Percentiles rank a stretch among this genome's conserved stretches.
phyloP scores from a whole-genome alignment of 2,888 invertebrate species.

The Brenthis daphne region DNA sequence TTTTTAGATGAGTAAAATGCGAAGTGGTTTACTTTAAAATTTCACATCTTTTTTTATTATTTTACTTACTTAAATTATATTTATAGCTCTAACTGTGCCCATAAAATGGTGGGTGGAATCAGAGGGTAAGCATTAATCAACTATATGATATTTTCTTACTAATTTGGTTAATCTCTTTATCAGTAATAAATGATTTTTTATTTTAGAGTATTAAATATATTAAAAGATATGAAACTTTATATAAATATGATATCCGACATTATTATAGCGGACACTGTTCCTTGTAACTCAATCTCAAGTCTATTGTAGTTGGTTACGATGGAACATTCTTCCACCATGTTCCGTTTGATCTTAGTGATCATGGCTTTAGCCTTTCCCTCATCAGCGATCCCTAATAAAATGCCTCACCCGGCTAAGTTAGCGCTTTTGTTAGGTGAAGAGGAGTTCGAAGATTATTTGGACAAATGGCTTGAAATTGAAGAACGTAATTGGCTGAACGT shows the following conservation, averaged over 20 bases:
- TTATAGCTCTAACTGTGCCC: too few relatives aligned
- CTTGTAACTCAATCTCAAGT: not conserved
- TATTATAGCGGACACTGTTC: constrained; percentile 4
- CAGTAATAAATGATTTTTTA: not conserved
- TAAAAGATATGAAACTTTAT: constrained; percentile 28
- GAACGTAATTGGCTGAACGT: constrained; percentile 53
- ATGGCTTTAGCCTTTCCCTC: constrained; percentile 46
- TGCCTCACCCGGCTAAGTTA: constrained; percentile 64
- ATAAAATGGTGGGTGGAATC: too few relatives aligned
- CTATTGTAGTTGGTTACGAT: not conserved
- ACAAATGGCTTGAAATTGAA: constrained; percentile 64
- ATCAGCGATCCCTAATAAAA: constrained; percentile 44
- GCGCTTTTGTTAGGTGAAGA: constrained; percentile 67
- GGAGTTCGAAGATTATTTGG: constrained; percentile 74
- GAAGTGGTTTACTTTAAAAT: too few relatives aligned
- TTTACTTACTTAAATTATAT: too few relatives aligned
- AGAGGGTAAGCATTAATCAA: not conserved
- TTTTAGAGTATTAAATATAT: not conserved
- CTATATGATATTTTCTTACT: constrained; percentile 11
- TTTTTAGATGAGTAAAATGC: too few relatives aligned
- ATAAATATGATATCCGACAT: constrained; percentile 28
- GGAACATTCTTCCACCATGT: constrained; percentile 30
- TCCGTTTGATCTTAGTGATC: constrained; percentile 39
- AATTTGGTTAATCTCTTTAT: constrained; percentile 11
- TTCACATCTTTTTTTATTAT: too few relatives aligned